Base-by-base conservation (phyloP, 1,140 invertebrate species). In the Eciton burchellii region DNA sequence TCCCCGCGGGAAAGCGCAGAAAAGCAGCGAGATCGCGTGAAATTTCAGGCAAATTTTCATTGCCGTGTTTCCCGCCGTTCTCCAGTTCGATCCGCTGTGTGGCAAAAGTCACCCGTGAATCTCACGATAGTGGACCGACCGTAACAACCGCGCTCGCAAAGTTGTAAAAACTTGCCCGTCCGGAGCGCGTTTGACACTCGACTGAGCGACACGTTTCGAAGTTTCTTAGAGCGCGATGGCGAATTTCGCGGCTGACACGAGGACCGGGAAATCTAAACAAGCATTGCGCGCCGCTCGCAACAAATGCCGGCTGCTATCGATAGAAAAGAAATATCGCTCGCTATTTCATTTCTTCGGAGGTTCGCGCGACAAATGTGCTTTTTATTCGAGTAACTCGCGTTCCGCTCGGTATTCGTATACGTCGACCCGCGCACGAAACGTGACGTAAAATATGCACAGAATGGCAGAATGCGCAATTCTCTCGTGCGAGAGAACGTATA, bases 91-190 rank as follows among this genome's bases (percentile, higher is more conserved):
- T 76, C 49, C 52, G 59, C 16, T 57, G 60, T n/a, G 41, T 83
- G 52, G 63, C 35, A 35, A 56, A 84, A 81, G 52, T 87, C 63
- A 57, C 21, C 62, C 54, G 65, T 73, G 71, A 82, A 74, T 81
- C 68, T 79, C 65, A 26, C 45, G 4, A 12, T 41, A 59, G 56
- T 21, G n/a, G 43, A 57, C 52, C 56, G 73, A 65, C 76, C 81
- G 26, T 74, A 84, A 84, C 70, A 47, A 57, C 45, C 71, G 45
- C 35, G 29, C 66, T 56, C 14, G 59, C 43, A 47, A 84, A 87
- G 65, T 87, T 86, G 35, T 72, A 81, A 72, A 84, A 87, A 77
- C 74, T 84, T 81, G 52, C 16, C 16, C 49, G 52, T 74, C 45
- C 11, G 19, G 35, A 47, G 8, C 16, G 43, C 74, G 49, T 70